phyloP scores from a whole-genome alignment of 2,888 invertebrate genomes.

The Choreutis nemorana region DNA sequence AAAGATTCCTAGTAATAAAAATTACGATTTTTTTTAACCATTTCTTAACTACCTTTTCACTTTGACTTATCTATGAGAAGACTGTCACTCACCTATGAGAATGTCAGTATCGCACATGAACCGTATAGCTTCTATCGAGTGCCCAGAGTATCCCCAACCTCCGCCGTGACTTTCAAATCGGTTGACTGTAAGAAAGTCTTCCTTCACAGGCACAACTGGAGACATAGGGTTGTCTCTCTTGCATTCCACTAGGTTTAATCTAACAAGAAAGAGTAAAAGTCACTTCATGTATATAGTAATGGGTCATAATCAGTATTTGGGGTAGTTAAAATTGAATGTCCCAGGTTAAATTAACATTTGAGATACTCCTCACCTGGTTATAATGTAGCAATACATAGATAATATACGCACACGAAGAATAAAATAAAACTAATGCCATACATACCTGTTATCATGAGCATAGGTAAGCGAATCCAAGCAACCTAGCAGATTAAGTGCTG shows the following conservation, averaged over 20 bases:
- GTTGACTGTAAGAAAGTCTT: slow-evolving; percentile 84
- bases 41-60: neutral
- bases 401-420: neutral
- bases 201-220: slow-evolving; percentile 62
- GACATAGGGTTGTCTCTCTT: slow-evolving; percentile 31
- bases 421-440: slow-evolving; percentile 3
- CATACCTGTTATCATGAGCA: slow-evolving; percentile 75
- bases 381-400: neutral
- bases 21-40: neutral
- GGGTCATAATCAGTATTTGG: neutral
- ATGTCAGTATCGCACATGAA: slow-evolving; percentile 95
- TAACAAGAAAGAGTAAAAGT: slow-evolving; percentile 10
- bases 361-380: neutral
- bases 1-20: too few relatives aligned
- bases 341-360: neutral
- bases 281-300: neutral
- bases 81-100: slow-evolving; percentile 66
- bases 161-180: slow-evolving; percentile 96
- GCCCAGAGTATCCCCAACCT: slow-evolving; percentile 98
- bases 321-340: neutral
- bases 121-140: slow-evolving; percentile 94
- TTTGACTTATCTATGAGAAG: neutral
- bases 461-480: slow-evolving; percentile 89
- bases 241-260: slow-evolving; percentile 32
- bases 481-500: slow-evolving; percentile 88